Evolutionary conservation across 2,113 vertebrate genomes (phyloP).

Genomic region (Sturnira hondurensis): DNA sequence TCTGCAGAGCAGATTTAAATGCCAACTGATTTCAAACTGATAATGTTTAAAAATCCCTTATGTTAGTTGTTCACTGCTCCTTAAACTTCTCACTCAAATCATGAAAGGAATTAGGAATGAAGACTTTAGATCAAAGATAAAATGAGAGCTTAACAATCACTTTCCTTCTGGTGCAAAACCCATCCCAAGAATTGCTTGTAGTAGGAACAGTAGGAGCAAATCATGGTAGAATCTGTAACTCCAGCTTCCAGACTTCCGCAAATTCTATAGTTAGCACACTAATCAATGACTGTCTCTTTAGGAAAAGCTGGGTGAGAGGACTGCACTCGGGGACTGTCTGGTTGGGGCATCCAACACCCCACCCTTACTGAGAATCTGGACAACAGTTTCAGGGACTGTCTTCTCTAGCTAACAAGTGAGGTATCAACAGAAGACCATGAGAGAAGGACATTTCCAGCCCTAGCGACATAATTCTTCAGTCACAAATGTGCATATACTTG

Average conservation of each 20-base stretch:
- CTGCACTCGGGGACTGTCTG: fast-evolving
- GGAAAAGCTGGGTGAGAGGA: background rate
- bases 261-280: background rate
- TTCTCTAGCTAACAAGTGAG: background rate
- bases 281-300: background rate
- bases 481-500: background rate
- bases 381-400: background rate
- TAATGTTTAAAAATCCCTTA: background rate
- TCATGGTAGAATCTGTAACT: too few species aligned
- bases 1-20: background rate
- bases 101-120: background rate
- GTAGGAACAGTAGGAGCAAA: background rate
- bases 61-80: background rate
- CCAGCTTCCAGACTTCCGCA: background rate
- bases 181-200: background rate
- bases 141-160: background rate
- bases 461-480: background rate
- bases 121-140: background rate
- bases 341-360: fast-evolving
- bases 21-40: constrained; percentile 19
- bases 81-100: background rate
- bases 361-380: background rate
- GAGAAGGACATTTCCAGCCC: background rate
- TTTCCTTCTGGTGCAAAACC: background rate
- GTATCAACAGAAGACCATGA: background rate